These are phyloP conservation scores for Pollenia angustigena DNA, from an alignment of 2,888 invertebrate genomes.

Conservation along the genomic window DNA sequence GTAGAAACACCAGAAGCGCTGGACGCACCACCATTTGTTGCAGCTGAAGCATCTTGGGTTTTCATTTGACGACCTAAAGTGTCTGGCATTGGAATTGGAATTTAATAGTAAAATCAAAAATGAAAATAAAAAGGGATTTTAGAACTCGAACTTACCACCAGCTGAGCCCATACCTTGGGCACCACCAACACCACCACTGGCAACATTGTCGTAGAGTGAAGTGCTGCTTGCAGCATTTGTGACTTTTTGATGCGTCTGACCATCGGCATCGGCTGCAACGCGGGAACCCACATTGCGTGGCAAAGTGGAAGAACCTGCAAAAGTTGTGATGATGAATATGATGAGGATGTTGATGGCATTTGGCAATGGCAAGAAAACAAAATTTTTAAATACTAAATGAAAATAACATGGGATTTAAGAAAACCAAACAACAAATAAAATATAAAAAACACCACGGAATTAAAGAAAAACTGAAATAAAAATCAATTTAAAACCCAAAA, in stretches of 20 bases:
- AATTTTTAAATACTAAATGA: slow-evolving; percentile 29
- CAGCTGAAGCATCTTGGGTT: slow-evolving; percentile 88
- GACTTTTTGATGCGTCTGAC: slow-evolving; percentile 87
- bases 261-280: slow-evolving; percentile 80
- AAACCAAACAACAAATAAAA: slow-evolving; percentile 10
- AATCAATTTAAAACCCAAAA: neutral
- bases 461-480: neutral
- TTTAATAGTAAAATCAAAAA: neutral
- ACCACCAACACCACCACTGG: slow-evolving; percentile 79
- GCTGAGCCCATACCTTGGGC: slow-evolving; percentile 62
- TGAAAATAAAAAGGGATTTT: neutral
- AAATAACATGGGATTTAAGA: slow-evolving; percentile 35
- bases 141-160: slow-evolving; percentile 51
- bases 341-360: slow-evolving; percentile 76
- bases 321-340: slow-evolving; percentile 79
- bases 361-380: slow-evolving; percentile 51
- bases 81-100: slow-evolving; percentile 76
- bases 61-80: slow-evolving; percentile 88
- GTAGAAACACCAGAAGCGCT: slow-evolving; percentile 77
- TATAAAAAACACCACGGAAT: slow-evolving; percentile 22
- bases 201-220: slow-evolving; percentile 94
- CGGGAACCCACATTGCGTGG: slow-evolving; percentile 86
- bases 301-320: slow-evolving; percentile 92
- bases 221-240: slow-evolving; percentile 94
- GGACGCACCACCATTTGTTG: slow-evolving; percentile 85